Base-by-base conservation (phyloP, 1,140 invertebrate genomes). In the Phymastichus coffea region DNA sequence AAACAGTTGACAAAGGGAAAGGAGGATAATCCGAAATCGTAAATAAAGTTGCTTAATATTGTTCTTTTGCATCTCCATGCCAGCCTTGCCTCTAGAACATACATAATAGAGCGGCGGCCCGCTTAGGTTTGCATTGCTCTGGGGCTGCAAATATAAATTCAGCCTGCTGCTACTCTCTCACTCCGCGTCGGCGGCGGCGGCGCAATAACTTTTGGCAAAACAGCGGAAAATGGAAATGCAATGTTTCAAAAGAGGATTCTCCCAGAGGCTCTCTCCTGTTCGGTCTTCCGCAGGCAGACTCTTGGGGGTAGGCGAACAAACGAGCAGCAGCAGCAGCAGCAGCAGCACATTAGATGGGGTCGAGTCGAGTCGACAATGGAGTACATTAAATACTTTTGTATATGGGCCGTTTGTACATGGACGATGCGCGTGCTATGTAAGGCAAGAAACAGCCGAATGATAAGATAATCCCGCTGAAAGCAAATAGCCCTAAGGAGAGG, bases 381-480 rank as follows among this genome's bases (percentile, higher is more conserved):
- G n/a, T n/a, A n/a, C n/a, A n/a, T n/a, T n/a, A n/a, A n/a, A n/a
- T n/a, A n/a, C n/a, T n/a, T n/a, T n/a, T n/a, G n/a, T n/a, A n/a
- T n/a, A n/a, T n/a, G n/a, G n/a, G n/a, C n/a, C n/a, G n/a, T n/a
- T n/a, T n/a, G n/a, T n/a, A n/a, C n/a, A n/a, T n/a, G n/a, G n/a
- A n/a, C n/a, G n/a, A n/a, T n/a, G n/a, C n/a, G n/a, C n/a, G n/a
- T n/a, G n/a, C n/a, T n/a, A 38, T 23, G 17, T n/a, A 28, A 8
- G 3, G 17, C 3, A n/a, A 23, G 10, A 15, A 41, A 53, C 23
- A 53, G n/a, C 35, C 17, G 10, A 30, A 48, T 41, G 55, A 57
- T 57, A 57, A 57, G 35, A 28, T 49, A 49, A 57, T 49, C 55
- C 46, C 14, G 46, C n/a, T 57, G 46, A 57, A 57, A 57, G 44